A percentile compares a stretch with the other conserved stretches of the same genome.
phyloP scores from a whole-genome alignment of 35 echinoderm and acorn worm genomes.

The Stichopus chloronotus region DNA sequence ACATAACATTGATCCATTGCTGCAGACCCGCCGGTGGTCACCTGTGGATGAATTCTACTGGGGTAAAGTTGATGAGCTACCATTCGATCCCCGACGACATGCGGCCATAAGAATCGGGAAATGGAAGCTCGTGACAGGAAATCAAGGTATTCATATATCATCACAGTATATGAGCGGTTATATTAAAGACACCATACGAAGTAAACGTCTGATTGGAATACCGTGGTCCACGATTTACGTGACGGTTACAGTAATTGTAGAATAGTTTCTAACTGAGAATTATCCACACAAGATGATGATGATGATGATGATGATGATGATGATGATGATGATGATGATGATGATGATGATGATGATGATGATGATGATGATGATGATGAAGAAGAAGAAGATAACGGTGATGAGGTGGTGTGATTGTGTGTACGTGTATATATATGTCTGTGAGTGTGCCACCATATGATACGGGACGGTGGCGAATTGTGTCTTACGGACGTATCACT shows the following conservation, averaged over 20 bases:
- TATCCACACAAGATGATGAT: too few relatives aligned
- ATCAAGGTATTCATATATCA: neutral
- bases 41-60: slow-evolving; percentile 16
- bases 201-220: too few relatives aligned
- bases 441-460: neutral
- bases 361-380: slow-evolving; percentile 26
- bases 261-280: too few relatives aligned
- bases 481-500: too few relatives aligned
- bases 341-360: slow-evolving; percentile 46
- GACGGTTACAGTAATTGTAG: too few relatives aligned
- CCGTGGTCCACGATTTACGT: too few relatives aligned
- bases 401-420: neutral
- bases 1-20: slow-evolving; percentile 42
- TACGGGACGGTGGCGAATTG: too few relatives aligned
- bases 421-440: neutral
- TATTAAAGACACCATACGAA: too few relatives aligned
- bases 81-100: slow-evolving; percentile 39
- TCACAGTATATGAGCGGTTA: neutral
- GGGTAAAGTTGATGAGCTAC: slow-evolving; percentile 2
- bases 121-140: slow-evolving; percentile 69
- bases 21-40: neutral
- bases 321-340: slow-evolving; percentile 27
- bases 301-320: slow-evolving; percentile 46
- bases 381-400: slow-evolving; percentile 20
- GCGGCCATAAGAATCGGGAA: slow-evolving; percentile 63